These are phyloP conservation scores for Datnioides undecimradiatus DNA, from an alignment of 2,113 vertebrate genomes.

Conservation along the genomic window DNA sequence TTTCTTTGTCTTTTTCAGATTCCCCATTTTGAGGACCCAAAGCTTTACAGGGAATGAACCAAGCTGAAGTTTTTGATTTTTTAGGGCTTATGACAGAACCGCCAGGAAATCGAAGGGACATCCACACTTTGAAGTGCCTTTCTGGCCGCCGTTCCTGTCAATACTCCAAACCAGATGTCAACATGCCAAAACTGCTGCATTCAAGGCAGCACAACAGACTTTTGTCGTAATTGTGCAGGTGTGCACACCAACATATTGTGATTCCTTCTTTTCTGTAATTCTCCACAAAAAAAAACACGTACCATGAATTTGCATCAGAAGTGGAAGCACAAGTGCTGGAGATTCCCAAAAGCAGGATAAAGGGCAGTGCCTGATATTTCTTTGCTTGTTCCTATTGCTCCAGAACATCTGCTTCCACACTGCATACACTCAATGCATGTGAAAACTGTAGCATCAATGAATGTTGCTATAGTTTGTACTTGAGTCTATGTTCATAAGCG, in stretches of 20 bases:
- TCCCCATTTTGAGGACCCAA: slow-evolving; percentile 50
- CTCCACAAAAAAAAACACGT: neutral
- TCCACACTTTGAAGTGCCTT: slow-evolving; percentile 77
- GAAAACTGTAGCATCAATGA: slow-evolving; percentile 12
- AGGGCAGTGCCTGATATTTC: slow-evolving; percentile 13
- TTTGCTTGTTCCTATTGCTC: neutral
- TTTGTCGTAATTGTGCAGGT: slow-evolving; percentile 8
- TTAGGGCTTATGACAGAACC: slow-evolving; percentile 53
- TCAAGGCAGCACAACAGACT: slow-evolving; percentile 23
- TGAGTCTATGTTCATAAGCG: slow-evolving; percentile 7
- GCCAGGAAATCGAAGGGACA: slow-evolving; percentile 66
- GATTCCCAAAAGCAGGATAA: neutral
- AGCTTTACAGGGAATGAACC: slow-evolving; percentile 46
- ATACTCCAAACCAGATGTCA: slow-evolving; percentile 64
- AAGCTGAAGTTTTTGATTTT: slow-evolving; percentile 50
- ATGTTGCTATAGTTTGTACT: slow-evolving; percentile 22
- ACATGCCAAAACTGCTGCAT: slow-evolving; percentile 18
- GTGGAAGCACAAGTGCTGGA: slow-evolving; percentile 12
- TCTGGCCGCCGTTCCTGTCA: slow-evolving; percentile 57
- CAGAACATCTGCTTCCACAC: slow-evolving; percentile 28
- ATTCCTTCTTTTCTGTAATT: slow-evolving; percentile 35
- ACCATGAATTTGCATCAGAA: neutral
- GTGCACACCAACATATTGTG: slow-evolving; percentile 15
- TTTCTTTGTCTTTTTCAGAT: slow-evolving; percentile 57
- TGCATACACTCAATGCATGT: slow-evolving; percentile 27